Evolutionary conservation across 53 echinoderm and acorn worm genomes (phyloP), one percentile per base, ranked within the genome.

Genomic region (Zoroaster sp.): DNA sequence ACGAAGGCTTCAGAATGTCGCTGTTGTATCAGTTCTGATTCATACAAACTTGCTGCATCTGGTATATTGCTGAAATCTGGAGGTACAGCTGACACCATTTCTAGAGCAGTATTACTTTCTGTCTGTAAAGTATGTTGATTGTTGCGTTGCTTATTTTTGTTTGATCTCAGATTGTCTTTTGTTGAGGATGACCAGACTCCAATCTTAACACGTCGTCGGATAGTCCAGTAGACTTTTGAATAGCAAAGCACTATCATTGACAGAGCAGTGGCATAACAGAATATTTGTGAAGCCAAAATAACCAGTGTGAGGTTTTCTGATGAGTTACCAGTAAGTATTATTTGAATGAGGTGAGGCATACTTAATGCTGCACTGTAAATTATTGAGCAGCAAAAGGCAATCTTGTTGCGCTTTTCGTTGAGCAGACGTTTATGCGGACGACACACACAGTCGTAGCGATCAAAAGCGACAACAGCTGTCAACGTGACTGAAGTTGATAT

Each of bases 401-500:
- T 63, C 63, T 51, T 69, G 15, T 42, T n/a, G 40, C 87, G 79
- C 0, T 44, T 72, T 17, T 35, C 8, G 74, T 63, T 91, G 30
- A 87, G 25, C 63, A 72, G 55, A 37, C 72, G 79, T 74, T 80
- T 91, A 17, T 73, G 72, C 41, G 79, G 87, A 46, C 91, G 91
- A 39, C 91, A 91, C 55, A 91, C 91, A 65, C 72, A 72, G 73
- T 87, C 87, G 73, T 67, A 91, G 31, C 91, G 87, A 36, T 91
- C 91, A 25, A 87, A n/a, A 1, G 91, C 91, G 34, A 91, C 87
- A n/a, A 83, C 72, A 14, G 91, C 91, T 35, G 91, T 91, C 2
- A 91, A 53, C 17, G 55, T 75, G 3, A 91, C 65, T 4, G 91
- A 87, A 17, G 87, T 15, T 13, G 69, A 87, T 9, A 71, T 23